Percentiles rank a stretch among this genome's conserved stretches.
Evolutionary conservation across 2,888 invertebrate genomes (phyloP).

Genomic region (Limenitis camilla): DNA sequence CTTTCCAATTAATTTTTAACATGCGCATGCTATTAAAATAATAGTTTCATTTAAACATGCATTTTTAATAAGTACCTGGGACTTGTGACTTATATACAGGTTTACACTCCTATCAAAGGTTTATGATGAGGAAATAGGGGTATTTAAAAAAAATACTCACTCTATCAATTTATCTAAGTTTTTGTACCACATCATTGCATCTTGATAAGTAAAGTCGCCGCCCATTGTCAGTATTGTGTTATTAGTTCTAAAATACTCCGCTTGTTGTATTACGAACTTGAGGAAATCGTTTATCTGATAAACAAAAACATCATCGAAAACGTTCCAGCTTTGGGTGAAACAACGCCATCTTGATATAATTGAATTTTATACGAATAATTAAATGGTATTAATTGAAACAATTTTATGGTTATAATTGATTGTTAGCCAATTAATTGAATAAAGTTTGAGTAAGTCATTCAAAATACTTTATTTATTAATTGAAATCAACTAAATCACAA

Average conservation of each 20-base stretch:
- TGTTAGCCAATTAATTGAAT: no score
- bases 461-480: no score
- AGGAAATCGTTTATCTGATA: constrained; percentile 62
- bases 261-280: constrained; percentile 72
- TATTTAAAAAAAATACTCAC: constrained; percentile 45
- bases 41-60: no score
- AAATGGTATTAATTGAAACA: no score
- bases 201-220: constrained; percentile 90
- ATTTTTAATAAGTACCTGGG: no score
- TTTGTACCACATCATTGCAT: constrained; percentile 85
- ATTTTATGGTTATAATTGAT: no score
- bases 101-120: no score
- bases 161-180: constrained; percentile 91
- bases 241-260: constrained; percentile 76
- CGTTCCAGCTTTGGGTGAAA: neutral
- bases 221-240: constrained; percentile 93
- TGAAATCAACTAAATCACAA: no score
- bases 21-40: no score
- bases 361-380: constrained; percentile 17
- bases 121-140: neutral
- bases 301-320: neutral
- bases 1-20: no score
- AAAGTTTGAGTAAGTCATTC: no score
- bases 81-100: no score
- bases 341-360: constrained; percentile 18